Conservation (phyloP, 2,797 vertebrate species). For the Acanthiza pusilla region DNA sequence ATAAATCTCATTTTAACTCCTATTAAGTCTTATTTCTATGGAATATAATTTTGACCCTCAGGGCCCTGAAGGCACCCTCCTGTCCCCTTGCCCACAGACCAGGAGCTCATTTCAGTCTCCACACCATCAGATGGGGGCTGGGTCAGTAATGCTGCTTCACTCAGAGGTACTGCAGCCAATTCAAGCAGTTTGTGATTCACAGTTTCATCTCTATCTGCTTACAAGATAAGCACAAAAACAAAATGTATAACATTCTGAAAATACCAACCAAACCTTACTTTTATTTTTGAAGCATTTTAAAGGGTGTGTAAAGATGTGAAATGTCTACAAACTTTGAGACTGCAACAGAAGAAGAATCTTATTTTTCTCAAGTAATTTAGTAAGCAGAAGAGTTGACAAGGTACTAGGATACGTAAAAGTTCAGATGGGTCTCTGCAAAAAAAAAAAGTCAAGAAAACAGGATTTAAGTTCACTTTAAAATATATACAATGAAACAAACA, state of each 20-base stretch:
- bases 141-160: neutral
- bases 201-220: neutral
- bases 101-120: neutral
- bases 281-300: neutral
- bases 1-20: neutral
- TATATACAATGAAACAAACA: neutral
- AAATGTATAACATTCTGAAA: neutral
- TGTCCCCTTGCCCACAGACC: rapidly evolving
- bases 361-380: neutral
- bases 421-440: neutral
- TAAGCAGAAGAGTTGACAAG: neutral
- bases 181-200: neutral
- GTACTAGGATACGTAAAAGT: neutral
- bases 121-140: rapidly evolving
- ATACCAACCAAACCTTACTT: neutral
- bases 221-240: neutral
- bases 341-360: neutral
- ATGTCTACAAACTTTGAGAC: neutral
- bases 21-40: neutral
- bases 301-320: neutral
- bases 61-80: rapidly evolving
- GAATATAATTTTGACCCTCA: neutral
- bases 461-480: neutral
- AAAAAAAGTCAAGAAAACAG: neutral
- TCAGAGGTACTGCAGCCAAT: rapidly evolving